Evolutionary conservation across 2,113 vertebrate genomes (phyloP).

Genomic region (Nycticryphes semicollaris): DNA sequence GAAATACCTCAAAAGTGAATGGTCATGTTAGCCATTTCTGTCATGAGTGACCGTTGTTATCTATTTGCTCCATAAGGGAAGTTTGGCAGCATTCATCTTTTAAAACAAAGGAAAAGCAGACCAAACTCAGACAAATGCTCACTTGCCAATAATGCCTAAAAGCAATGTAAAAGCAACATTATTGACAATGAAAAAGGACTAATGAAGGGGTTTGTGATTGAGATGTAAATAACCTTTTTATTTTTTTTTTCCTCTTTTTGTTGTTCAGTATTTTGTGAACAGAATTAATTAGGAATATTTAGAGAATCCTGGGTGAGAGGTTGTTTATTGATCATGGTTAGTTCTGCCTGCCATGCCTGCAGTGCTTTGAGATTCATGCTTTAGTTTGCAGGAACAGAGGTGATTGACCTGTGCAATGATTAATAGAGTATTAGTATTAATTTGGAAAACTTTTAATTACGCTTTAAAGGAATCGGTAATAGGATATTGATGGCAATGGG

Average conservation of each 20-base stretch:
- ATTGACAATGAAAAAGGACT: background rate
- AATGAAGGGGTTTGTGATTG: background rate
- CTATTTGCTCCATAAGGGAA: background rate
- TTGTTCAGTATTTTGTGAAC: background rate
- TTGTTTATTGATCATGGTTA: background rate
- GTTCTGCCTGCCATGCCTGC: background rate
- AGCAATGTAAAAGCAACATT: background rate
- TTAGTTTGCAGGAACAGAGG: background rate
- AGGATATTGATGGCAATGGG: background rate
- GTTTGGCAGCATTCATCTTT: background rate
- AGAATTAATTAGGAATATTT: constrained; percentile 1
- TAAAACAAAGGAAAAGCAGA: background rate
- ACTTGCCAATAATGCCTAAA: background rate
- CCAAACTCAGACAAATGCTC: background rate
- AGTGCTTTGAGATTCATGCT: background rate
- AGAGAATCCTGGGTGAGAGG: background rate
- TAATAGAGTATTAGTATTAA: background rate
- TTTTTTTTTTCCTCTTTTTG: background rate
- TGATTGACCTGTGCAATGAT: background rate
- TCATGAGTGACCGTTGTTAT: background rate
- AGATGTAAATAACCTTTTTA: background rate
- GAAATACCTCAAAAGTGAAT: background rate
- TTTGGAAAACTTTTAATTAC: background rate
- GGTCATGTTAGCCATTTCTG: background rate
- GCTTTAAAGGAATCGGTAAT: background rate